phyloP scores from a whole-genome alignment of 37 sponge, comb jelly and placozoan genomes.

The Axinella damicornis region DNA sequence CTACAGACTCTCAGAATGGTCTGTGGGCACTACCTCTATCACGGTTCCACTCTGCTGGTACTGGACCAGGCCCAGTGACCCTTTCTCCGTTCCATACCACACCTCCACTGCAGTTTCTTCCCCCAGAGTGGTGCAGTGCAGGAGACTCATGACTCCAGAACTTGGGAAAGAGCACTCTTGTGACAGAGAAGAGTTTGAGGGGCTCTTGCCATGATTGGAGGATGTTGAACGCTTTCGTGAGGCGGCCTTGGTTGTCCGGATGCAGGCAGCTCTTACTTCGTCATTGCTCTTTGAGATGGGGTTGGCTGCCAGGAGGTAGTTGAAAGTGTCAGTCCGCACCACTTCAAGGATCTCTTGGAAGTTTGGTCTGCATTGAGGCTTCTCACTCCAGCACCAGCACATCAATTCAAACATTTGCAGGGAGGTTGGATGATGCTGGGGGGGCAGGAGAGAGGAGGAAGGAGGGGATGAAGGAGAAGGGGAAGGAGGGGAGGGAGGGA shows the following conservation, averaged over 20 bases:
- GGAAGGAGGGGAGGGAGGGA: neutral
- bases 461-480: no score
- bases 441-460: neutral
- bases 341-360: conserved; percentile 60
- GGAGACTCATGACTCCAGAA: neutral
- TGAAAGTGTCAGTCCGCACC: conserved; percentile 17
- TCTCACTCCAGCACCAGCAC: conserved; percentile 91
- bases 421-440: conserved; percentile 49
- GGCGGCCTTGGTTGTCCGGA: neutral
- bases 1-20: no score
- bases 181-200: neutral
- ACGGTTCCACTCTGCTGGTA: conserved; percentile 17
- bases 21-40: neutral
- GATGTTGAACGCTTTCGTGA: neutral
- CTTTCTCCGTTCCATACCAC: conserved; percentile 68
- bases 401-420: conserved; percentile 81
- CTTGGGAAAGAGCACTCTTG: neutral
- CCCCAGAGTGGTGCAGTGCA: neutral
- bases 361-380: conserved; percentile 70
- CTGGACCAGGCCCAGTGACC: conserved; percentile 48
- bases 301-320: conserved; percentile 35
- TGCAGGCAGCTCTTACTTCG: conserved; percentile 37
- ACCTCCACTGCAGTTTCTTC: conserved; percentile 39
- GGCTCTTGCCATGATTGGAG: neutral
- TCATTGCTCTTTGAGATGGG: neutral